phyloP scores from a whole-genome alignment of 2,888 invertebrate species.

The Eupelmus urozonus region DNA sequence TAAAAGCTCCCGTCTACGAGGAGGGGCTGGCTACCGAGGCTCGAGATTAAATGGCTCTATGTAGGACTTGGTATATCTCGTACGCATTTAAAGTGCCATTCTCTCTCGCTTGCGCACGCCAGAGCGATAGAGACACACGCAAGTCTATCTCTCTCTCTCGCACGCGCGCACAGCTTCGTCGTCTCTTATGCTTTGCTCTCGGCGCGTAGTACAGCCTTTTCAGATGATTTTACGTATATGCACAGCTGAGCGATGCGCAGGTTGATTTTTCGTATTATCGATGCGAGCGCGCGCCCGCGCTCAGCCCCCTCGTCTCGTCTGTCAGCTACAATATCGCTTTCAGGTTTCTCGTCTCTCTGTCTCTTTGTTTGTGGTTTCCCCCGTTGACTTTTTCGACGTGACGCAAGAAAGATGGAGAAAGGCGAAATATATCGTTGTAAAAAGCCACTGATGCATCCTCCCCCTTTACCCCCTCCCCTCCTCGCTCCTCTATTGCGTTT shows the following conservation, averaged over 20 bases:
- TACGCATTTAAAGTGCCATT: slow-evolving; percentile 25
- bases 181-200: neutral
- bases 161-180: slow-evolving; percentile 4
- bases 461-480: neutral
- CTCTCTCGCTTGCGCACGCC: slow-evolving; percentile 31
- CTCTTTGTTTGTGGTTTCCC: slow-evolving; percentile 45
- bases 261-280: slow-evolving; percentile 8
- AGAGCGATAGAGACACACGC: neutral
- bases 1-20: too few species aligned
- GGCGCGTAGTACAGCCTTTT: too few species aligned
- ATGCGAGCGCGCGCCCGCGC: neutral
- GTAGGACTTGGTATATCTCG: too few species aligned
- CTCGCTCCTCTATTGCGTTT: slow-evolving; percentile 20
- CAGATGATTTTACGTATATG: slow-evolving; percentile 40
- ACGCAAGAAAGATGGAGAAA: slow-evolving; percentile 45
- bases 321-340: too few species aligned
- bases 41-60: too few species aligned
- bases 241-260: slow-evolving; percentile 50
- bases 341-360: neutral
- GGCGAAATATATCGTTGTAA: slow-evolving; percentile 30
- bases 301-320: too few species aligned
- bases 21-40: too few species aligned
- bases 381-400: slow-evolving; percentile 12
- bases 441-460: slow-evolving; percentile 26
- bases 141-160: slow-evolving; percentile 50